These are phyloP conservation scores for Lota lota DNA, from an alignment of 2,113 vertebrate species.

Conservation along the genomic window DNA sequence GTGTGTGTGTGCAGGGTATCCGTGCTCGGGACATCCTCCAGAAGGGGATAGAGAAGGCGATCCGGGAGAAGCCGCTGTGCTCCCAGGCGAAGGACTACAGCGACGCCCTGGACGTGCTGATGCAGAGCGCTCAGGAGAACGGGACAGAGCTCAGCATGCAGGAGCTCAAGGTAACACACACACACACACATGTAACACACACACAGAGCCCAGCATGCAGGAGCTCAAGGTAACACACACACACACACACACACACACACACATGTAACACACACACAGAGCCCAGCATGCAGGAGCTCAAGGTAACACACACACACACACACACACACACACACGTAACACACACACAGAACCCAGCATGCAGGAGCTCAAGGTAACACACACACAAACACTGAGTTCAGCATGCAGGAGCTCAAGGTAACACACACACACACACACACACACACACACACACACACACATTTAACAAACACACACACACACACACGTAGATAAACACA, in stretches of 20 bases:
- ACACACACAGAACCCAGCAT: constrained; percentile 84
- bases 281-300: background rate
- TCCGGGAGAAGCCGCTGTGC: constrained; percentile 90
- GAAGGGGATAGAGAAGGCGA: constrained; percentile 91
- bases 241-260: constrained; percentile 17
- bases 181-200: constrained; percentile 18
- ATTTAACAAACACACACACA: constrained; percentile 54
- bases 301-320: background rate
- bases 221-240: constrained; percentile 86
- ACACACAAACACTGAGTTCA: constrained; percentile 27
- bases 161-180: constrained; percentile 86
- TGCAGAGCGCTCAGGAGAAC: constrained; percentile 92
- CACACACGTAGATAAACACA: constrained; percentile 46
- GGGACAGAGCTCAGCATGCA: constrained; percentile 95
- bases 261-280: too few relatives aligned
- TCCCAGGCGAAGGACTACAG: constrained; percentile 91
- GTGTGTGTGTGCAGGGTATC: constrained; percentile 79
- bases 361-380: constrained; percentile 94
- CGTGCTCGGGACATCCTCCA: constrained; percentile 88
- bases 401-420: too few relatives aligned
- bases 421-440: too few relatives aligned
- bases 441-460: too few relatives aligned
- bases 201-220: constrained; percentile 86
- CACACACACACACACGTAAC: background rate
- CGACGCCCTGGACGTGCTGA: constrained; percentile 90